A percentile compares a stretch with the other conserved stretches of the same genome.
Conservation (phyloP, 2,888 invertebrate species). For the Drosophila diplacantha region DNA sequence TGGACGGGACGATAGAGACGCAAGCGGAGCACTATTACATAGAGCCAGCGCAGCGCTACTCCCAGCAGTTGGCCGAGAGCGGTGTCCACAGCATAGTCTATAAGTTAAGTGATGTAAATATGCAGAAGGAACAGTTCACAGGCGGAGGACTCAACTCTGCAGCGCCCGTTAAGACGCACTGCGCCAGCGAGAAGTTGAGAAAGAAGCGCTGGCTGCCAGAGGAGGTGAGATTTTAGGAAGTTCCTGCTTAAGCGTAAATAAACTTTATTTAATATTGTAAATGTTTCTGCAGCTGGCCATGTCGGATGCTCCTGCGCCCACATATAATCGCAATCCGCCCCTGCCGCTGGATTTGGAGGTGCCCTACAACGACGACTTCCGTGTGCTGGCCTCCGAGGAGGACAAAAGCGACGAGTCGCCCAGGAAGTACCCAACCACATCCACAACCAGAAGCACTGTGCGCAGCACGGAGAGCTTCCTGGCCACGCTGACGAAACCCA, state of each 20-base stretch:
- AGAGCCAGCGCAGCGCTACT: constrained; percentile 80
- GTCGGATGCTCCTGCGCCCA: constrained; percentile 53
- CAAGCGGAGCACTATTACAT: constrained; percentile 89
- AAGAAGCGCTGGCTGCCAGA: constrained; percentile 84
- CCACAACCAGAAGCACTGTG: constrained; percentile 43
- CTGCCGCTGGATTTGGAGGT: constrained; percentile 83
- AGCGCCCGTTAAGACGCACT: constrained; percentile 70
- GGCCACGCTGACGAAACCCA: constrained; percentile 57
- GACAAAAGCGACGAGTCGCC: constrained; percentile 53
- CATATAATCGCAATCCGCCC: constrained; percentile 80
- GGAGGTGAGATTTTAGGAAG: constrained; percentile 78
- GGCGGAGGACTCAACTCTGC: constrained; percentile 42
- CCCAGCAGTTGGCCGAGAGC: constrained; percentile 78
- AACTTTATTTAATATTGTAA: no score
- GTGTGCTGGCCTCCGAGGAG: constrained; percentile 77
- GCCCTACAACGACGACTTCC: constrained; percentile 82
- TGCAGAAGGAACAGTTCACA: constrained; percentile 59
- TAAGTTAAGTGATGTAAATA: constrained; percentile 86
- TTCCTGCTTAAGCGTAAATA: background rate
- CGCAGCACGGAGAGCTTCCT: constrained; percentile 63
- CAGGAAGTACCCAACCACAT: constrained; percentile 43
- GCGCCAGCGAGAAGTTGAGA: constrained; percentile 76
- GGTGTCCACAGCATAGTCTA: constrained; percentile 90
- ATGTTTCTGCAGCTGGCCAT: constrained; percentile 46
- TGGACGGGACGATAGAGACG: constrained; percentile 92